phyloP scores from a whole-genome alignment of 2,797 vertebrate genomes.

The Menidia menidia region DNA sequence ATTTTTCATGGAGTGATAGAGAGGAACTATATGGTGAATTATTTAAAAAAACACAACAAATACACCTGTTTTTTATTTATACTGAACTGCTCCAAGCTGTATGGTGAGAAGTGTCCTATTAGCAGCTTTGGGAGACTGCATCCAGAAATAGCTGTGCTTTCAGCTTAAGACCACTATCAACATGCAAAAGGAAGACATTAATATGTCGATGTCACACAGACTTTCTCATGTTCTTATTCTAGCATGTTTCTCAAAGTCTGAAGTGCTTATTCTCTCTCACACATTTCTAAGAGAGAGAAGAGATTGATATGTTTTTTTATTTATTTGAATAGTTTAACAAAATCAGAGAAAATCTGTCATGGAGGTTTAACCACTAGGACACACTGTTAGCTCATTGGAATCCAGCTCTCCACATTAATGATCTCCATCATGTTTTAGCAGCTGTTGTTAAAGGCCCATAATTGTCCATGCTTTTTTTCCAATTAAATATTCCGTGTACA shows the following conservation, averaged over 20 bases:
- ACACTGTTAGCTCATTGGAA: conserved; percentile 14
- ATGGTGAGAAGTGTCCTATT: neutral
- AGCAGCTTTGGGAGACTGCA: neutral
- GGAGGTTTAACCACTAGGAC: neutral
- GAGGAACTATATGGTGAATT: neutral
- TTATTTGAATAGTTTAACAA: no score
- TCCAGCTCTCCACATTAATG: conserved; percentile 38
- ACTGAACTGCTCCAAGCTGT: neutral
- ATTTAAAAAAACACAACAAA: neutral
- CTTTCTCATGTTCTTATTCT: neutral
- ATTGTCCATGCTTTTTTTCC: conserved; percentile 45
- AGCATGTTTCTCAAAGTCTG: neutral
- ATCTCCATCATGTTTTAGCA: conserved; percentile 53
- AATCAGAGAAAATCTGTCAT: neutral
- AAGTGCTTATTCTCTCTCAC: no score
- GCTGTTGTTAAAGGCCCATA: conserved; percentile 29
- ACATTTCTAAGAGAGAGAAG: neutral
- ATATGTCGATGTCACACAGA: neutral
- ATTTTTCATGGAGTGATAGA: conserved; percentile 1
- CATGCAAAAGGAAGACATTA: neutral
- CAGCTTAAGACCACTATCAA: neutral
- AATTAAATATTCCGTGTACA: conserved; percentile 24
- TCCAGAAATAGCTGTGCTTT: neutral
- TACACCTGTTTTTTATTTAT: conserved; percentile 3
- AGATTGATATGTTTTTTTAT: neutral